phyloP scores from a whole-genome alignment of 2,797 vertebrate species.

The Anguilla marmorata region DNA sequence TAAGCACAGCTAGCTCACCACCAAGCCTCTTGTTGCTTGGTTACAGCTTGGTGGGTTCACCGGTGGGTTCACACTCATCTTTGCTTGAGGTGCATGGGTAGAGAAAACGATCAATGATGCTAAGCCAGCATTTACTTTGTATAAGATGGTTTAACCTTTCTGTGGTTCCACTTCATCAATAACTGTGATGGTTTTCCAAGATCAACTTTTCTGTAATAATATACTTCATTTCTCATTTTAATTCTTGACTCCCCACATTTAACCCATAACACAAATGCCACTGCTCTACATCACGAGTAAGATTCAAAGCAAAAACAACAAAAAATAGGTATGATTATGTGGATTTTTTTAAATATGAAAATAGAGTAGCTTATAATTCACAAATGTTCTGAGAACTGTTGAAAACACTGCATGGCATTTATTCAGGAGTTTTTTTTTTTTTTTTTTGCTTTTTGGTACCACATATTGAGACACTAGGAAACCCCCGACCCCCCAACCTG shows the following conservation, averaged over 20 bases:
- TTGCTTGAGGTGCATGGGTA: background rate
- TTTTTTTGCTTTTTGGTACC: background rate
- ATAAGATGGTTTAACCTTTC: background rate
- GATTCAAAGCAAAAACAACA: background rate
- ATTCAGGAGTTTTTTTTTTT: too few relatives aligned
- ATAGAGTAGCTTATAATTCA: background rate
- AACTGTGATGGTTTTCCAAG: constrained; percentile 4
- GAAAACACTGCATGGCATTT: too few relatives aligned
- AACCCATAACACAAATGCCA: background rate
- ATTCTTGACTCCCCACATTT: background rate
- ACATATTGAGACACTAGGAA: background rate
- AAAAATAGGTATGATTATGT: too few relatives aligned
- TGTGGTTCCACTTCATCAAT: background rate
- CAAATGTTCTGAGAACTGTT: too few relatives aligned
- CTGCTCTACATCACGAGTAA: background rate
- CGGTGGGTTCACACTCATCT: background rate
- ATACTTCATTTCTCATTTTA: background rate
- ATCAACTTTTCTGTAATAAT: background rate
- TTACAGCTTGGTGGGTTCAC: background rate
- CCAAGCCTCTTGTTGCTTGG: constrained; percentile 6
- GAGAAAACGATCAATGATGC: background rate
- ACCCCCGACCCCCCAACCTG: background rate
- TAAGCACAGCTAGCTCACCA: background rate
- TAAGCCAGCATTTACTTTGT: background rate
- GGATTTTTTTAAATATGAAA: background rate